Conservation (phyloP, 1,140 invertebrate species). For the Parasteatoda tepidariorum region DNA sequence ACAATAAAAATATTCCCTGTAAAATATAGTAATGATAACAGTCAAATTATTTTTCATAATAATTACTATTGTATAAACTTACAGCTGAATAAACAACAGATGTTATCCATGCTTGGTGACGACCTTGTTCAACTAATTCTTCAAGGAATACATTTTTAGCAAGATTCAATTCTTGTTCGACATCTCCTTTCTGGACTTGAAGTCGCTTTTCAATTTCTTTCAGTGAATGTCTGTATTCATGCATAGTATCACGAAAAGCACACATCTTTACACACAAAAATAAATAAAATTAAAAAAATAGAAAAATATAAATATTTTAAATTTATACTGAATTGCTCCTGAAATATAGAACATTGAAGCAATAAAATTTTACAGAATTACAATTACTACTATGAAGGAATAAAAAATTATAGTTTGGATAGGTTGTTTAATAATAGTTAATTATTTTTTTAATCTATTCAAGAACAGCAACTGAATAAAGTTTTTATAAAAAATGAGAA, state of each 20-base stretch:
- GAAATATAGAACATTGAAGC: too few species aligned
- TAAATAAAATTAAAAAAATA: neutral
- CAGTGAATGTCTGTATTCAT: conserved; percentile 73
- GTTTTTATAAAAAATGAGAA: too few species aligned
- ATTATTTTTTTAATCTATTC: too few species aligned
- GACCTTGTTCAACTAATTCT: conserved; percentile 73
- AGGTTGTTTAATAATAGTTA: too few species aligned
- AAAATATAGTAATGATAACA: too few species aligned
- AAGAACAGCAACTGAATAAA: too few species aligned
- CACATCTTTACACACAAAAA: conserved; percentile 68
- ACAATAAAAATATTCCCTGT: too few species aligned
- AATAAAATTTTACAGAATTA: too few species aligned
- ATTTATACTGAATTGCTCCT: too few species aligned
- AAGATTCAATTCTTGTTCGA: conserved; percentile 70
- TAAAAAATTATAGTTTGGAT: too few species aligned
- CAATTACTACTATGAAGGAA: too few species aligned
- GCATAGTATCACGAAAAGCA: conserved; percentile 73
- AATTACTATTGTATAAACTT: conserved; percentile 56
- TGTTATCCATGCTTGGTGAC: conserved; percentile 76
- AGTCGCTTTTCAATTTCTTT: conserved; percentile 69
- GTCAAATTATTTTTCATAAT: too few species aligned
- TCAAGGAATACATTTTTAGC: conserved; percentile 72
- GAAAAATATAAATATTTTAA: neutral
- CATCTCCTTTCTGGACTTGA: conserved; percentile 64
- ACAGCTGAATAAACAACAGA: conserved; percentile 73